phyloP scores from a whole-genome alignment of 2,113 vertebrate genomes.

The Halcyon malimbica region DNA sequence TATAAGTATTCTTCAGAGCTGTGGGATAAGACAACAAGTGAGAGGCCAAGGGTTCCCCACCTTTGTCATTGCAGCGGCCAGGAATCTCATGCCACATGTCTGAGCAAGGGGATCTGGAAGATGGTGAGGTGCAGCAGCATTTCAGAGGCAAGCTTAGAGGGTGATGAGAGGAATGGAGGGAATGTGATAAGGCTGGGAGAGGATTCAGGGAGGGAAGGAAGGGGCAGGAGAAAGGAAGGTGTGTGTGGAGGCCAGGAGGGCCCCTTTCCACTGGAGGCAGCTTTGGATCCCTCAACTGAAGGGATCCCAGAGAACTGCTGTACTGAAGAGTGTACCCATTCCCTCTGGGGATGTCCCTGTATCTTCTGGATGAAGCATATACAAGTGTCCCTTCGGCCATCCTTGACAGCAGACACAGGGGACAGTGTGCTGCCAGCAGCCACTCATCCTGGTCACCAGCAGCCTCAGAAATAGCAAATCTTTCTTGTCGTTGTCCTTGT shows the following conservation, averaged over 20 bases:
- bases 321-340: rapidly evolving
- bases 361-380: neutral
- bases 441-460: neutral
- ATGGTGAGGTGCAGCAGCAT: rapidly evolving
- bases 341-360: no score
- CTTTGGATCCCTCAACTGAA: neutral
- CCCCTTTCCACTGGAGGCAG: neutral
- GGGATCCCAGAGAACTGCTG: neutral
- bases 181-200: conserved; percentile 47
- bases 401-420: neutral
- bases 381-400: neutral
- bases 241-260: neutral
- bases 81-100: neutral
- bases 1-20: neutral
- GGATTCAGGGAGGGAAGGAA: neutral
- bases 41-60: neutral
- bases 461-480: neutral
- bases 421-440: neutral
- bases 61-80: neutral
- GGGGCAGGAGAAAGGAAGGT: neutral
- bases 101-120: neutral
- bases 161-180: conserved; percentile 44
- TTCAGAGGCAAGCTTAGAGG: neutral
- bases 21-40: neutral
- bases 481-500: neutral